These are phyloP conservation scores for Glossosoma conforme DNA, from an alignment of 1,140 invertebrate genomes.

Conservation along the genomic window DNA sequence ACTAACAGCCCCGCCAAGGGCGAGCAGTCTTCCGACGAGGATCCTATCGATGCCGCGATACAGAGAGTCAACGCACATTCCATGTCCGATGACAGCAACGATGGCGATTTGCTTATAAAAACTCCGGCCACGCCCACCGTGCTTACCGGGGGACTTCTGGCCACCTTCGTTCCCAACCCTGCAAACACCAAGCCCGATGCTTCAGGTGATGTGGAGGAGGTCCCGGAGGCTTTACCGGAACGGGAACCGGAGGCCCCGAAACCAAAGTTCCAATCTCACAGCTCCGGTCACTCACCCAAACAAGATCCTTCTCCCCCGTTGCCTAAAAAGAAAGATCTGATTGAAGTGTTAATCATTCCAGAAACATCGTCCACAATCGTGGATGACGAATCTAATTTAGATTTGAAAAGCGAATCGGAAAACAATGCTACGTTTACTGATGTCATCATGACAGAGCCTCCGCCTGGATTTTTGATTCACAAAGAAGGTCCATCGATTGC, in stretches of 20 bases:
- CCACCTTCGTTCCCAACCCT: constrained; percentile 13
- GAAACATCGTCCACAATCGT: constrained; percentile 4
- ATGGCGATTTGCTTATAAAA: constrained; percentile 35
- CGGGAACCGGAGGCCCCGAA: neutral
- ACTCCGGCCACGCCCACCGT: constrained; percentile 28
- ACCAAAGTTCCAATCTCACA: constrained; percentile 3
- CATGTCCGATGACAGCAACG: constrained; percentile 41
- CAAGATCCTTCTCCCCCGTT: constrained; percentile 2
- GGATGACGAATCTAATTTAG: constrained; percentile 32
- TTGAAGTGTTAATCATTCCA: neutral
- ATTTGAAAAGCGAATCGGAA: constrained; percentile 53
- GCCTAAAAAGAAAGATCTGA: constrained; percentile 12
- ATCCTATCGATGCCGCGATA: constrained; percentile 49
- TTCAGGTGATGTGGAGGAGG: constrained; percentile 19
- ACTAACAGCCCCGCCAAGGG: constrained; percentile 48
- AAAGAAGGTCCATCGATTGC: constrained; percentile 54
- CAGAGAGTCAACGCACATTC: constrained; percentile 43
- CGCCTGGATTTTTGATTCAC: constrained; percentile 44
- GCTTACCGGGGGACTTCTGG: constrained; percentile 14
- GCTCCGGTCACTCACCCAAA: constrained; percentile 4
- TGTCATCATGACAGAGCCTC: constrained; percentile 44
- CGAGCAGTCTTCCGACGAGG: constrained; percentile 54
- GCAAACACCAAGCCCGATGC: neutral
- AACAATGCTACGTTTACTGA: constrained; percentile 43
- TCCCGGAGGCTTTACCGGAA: constrained; percentile 2